These are phyloP conservation scores for Balanococcus diminutus DNA, from an alignment of 2,888 invertebrate species.

Conservation along the genomic window DNA sequence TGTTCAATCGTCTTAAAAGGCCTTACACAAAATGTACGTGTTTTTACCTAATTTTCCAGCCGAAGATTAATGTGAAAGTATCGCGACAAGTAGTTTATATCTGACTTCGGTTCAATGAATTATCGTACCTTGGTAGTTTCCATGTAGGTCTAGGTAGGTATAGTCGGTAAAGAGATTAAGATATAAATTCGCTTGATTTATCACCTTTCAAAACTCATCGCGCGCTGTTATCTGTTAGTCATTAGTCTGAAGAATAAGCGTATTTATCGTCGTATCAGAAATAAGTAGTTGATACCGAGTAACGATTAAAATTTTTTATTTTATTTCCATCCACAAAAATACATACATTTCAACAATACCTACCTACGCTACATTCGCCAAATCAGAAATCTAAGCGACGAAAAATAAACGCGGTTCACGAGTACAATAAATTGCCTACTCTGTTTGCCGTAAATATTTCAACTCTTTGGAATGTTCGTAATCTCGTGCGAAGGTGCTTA, in stretches of 20 bases:
- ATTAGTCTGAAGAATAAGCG: conserved; percentile 8
- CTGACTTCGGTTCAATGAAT: conserved; percentile 42
- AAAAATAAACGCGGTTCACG: background rate
- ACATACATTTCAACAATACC: background rate
- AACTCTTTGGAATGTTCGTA: background rate
- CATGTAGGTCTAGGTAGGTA: too few species aligned
- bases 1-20: conserved; percentile 26
- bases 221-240: background rate
- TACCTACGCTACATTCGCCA: background rate
- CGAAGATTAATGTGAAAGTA: conserved; percentile 41
- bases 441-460: conserved; percentile 4
- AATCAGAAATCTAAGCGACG: too few species aligned
- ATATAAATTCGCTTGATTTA: conserved; percentile 40
- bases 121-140: conserved; percentile 14
- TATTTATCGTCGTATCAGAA: background rate
- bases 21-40: conserved; percentile 14
- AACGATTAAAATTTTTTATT: conserved; percentile 12
- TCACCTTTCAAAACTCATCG: conserved; percentile 11
- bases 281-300: background rate
- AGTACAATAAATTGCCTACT: conserved; percentile 25
- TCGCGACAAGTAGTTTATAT: conserved; percentile 41
- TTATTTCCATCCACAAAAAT: background rate
- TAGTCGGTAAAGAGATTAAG: conserved; percentile 41
- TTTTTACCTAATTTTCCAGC: conserved; percentile 36
- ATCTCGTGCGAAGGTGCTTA: background rate